Evolutionary conservation across 2,113 vertebrate species (phyloP), one percentile per base, ranked within the genome.

Genomic region (Lampris incognitus): DNA sequence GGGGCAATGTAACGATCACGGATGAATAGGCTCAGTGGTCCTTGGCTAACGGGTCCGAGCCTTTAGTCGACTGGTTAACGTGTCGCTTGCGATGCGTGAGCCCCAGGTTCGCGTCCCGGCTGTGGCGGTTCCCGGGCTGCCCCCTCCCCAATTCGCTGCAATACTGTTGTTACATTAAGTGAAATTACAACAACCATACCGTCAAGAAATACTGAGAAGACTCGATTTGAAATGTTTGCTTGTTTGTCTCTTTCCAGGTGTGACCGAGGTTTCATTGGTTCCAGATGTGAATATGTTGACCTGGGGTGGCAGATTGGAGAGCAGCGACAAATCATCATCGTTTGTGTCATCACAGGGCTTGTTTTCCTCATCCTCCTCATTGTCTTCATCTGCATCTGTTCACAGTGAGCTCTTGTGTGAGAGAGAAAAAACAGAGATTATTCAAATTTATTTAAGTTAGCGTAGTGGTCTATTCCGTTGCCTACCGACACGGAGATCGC

Each of bases 241-340:
- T 54, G 4, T 72, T 54, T 69, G 8, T 69, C 50, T 42, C 42
- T 67, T 73, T 70, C 2, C 77, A 97, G 97, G 78, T 97, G 97
- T 78, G 90, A 93, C 1, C 61, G 3, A 1, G 95, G 94, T 61
- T 97, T 91, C 59, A 41, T 84, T 0, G 97, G 97, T 5, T 58
- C 88, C 10, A 92, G 97, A 55, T 97, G 97, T 84, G 95, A 96
- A 85, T 90, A 91, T 40, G 5, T 94, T 36, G 91, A 96, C 64
- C 48, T 95, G n/a, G 94, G 81, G 64, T 88, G 61, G 82, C 81
- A 36, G 5, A 92, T 66, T 67, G 92, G 72, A 58, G 93, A 92
- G 0, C 87, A 79, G 65, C 88, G 80, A n/a, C 89, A 93, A 48
- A 86, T 96, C 63, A 84, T 97, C 64, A 94, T 97, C 6, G 85